Evolutionary conservation across 1,140 invertebrate genomes (phyloP), one percentile per base, ranked within the genome.

Genomic region (Danaus plexippus): DNA sequence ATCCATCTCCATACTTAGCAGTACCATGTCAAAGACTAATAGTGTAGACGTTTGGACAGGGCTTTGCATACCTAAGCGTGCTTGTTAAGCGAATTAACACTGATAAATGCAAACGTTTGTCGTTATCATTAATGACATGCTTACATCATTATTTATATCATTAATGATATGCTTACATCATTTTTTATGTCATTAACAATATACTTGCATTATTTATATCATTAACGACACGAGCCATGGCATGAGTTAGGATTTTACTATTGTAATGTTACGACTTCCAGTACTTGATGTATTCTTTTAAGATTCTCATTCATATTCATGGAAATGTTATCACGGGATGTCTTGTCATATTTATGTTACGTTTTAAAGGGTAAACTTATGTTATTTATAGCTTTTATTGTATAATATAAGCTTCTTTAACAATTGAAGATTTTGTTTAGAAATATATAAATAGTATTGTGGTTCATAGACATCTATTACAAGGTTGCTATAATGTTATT

Each of bases 31-130:
- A 73, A 69, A 77, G 80, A 80, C 61, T 81, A 84, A 81, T 80
- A 75, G 66, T 69, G 50, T 56, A 67, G 70, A 69, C 70, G 71
- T 74, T 80, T 71, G 73, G 65, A 73, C 73, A 71, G 66, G 67
- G 76, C 74, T 84, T 79, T 77, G 71, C 77, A 80, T 84, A 71
- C 68, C 57, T 61, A 65, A 75, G 65, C 61, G 54, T 56, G 66
- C 72, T 78, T 78, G 80, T 83, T 80, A 78, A 73, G 56, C 57
- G 69, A 80, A 80, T 80, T 80, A 80, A 64, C 69, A 63, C 65
- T 73, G 71, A 78, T 72, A 66, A 67, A 63, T 54, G 54, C 56
- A 54, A 51, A 55, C 57, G 71, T 70, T 72, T 66, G 59, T 69
- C 63, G 52, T 49, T 48, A 64, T 66, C 64, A 64, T 61, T 65